Evolutionary conservation across 1,140 invertebrate genomes (phyloP), one percentile per base, ranked within the genome.

Genomic region (Drosophila lini): DNA sequence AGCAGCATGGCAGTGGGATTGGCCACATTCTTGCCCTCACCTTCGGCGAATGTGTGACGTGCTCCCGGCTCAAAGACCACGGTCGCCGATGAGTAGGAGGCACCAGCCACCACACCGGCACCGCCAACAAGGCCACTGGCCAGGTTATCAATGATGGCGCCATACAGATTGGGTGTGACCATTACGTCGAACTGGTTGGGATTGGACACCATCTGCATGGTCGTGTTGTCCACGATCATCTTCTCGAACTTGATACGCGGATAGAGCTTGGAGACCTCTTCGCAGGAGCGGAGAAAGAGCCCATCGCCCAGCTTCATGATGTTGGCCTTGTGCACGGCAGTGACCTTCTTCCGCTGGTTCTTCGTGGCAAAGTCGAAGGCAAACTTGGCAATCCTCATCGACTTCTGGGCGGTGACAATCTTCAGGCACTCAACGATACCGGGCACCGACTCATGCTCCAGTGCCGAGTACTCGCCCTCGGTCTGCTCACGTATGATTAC

Each of bases 231-330:
- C 53, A 99, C 97, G 73, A 99, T 99, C 97, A 99, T 99, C 53
- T 96, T 95, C 88, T 98, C 97, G 93, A 99, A 99, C 88, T 98
- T 93, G 84, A 99, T 98, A 81, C 96, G 96, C 1, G 98, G 98
- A 93, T 98, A 99, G 13, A 97, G 92, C 80, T 96, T 95, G 6
- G 95, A 94, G 81, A 96, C 94, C 92, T 99, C 96, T 90, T 96
- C 94, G 91, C 98, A 98, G 48, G 96, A 97, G 81, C 95, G 95
- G 45, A 99, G 93, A 91, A 99, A 99, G 3, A 99, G 93, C 10
- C 98, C 98, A 93, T 99, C 98, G 16, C 97, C 97, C 10, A 99
- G 93, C 92, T 99, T 99, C 99, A 99, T 99, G 89, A 99, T 99
- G 91, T 99, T 99, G 3, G 99, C 99, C 93, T 99, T 99, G 93